phyloP scores from a whole-genome alignment of 2,797 vertebrate genomes.

The Artibeus lituratus region DNA sequence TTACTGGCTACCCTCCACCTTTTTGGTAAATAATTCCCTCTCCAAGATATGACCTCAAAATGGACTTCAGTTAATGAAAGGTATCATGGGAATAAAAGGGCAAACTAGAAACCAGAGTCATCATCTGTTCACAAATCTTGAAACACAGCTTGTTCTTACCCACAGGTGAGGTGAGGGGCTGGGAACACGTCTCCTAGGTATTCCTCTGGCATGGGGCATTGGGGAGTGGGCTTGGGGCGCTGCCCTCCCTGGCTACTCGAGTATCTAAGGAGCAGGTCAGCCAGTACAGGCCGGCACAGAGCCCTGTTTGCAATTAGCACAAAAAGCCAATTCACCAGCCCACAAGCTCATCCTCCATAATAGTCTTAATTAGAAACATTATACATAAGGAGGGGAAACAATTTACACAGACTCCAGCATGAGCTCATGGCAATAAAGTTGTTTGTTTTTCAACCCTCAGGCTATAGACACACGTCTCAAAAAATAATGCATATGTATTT shows the following conservation, averaged over 20 bases:
- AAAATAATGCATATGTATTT: background rate
- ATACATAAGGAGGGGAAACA: constrained; percentile 7
- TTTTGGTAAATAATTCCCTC: background rate
- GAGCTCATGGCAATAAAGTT: constrained; percentile 34
- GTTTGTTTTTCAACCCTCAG: constrained; percentile 36
- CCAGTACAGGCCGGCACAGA: background rate
- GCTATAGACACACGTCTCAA: constrained; percentile 10
- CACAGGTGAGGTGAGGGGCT: background rate
- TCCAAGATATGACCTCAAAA: background rate
- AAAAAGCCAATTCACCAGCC: constrained; percentile 33
- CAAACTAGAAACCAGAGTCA: background rate
- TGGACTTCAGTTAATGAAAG: background rate
- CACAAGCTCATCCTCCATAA: constrained; percentile 39
- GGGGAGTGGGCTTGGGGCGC: rapidly evolving
- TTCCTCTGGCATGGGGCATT: background rate
- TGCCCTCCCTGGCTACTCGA: background rate
- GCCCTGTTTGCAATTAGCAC: constrained; percentile 39
- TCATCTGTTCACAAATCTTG: background rate
- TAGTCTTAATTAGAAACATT: constrained; percentile 45
- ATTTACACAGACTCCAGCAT: background rate
- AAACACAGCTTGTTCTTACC: background rate
- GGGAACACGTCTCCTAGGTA: background rate
- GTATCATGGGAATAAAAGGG: background rate
- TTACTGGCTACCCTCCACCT: background rate
- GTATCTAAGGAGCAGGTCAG: constrained; percentile 6